Evolutionary conservation across 35 echinoderm and acorn worm genomes (phyloP), one percentile per base, ranked within the genome.

Genomic region (Chiridota heheva): DNA sequence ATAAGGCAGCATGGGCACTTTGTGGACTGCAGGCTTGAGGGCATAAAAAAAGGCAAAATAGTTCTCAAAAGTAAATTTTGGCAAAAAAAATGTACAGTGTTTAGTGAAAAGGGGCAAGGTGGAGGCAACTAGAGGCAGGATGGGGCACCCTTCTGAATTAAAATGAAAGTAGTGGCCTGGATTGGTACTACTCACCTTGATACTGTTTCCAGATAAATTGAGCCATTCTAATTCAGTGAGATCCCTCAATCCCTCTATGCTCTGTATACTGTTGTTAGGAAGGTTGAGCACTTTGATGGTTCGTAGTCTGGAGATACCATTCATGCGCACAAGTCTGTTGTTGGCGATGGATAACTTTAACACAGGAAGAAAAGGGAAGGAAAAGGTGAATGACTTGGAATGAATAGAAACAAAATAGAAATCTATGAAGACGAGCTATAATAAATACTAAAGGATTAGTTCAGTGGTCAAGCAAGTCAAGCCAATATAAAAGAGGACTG

Each of bases 191-290:
- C 29, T 15, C 69, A 93, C 95, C 95, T 98, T 98, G 20, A 98
- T 84, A 65, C 89, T 98, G 59, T 98, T 98, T 36, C 95, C 95
- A 7, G 95, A 98, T 41, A 91, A 53, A 44, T 98, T 98, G 1
- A 98, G 76, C 95, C 95, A 98, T 77, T 98, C 95, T 28, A 98
- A 60, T 31, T 98, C 72, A 0, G 83, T 41, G 17, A 92, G 68
- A 47, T 98, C 95, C 42, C 89, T 88, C 63, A 98, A 61, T n/a
- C 95, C 95, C 35, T 98, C 95, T 28, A 98, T 98, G 15, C 71
- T 63, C 89, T 98, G 95, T 41, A 98, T 98, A 66, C 95, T 98
- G 76, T 98, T 98, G 81, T 90, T 98, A 27, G 95, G 95, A 29
- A 98, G 42, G 59, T 98, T 98, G 15, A 98, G 85, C 13, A 98